Percentiles rank a stretch among this genome's conserved stretches.
Evolutionary conservation across 2,888 invertebrate species (phyloP).

Genomic region (Synergus japonicus): DNA sequence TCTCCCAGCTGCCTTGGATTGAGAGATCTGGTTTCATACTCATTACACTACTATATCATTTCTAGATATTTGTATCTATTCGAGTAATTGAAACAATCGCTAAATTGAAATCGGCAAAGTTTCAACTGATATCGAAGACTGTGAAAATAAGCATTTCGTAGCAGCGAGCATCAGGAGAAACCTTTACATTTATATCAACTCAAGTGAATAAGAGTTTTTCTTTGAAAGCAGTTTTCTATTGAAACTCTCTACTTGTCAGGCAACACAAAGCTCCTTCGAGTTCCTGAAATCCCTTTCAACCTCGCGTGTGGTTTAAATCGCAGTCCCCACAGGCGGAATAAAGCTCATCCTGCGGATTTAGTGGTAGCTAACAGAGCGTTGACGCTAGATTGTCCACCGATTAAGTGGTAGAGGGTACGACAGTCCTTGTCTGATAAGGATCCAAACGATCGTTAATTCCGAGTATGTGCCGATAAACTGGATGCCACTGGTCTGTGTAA

Average conservation of each 20-base stretch:
- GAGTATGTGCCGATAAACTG: background rate
- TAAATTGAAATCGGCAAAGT: background rate
- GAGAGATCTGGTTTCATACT: background rate
- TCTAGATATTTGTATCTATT: background rate
- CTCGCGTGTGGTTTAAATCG: slow-evolving; percentile 30
- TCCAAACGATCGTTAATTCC: background rate
- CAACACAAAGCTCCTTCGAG: slow-evolving; percentile 32
- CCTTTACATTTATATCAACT: slow-evolving; percentile 10
- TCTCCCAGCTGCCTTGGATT: background rate
- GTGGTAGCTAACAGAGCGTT: slow-evolving; percentile 10
- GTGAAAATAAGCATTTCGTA: background rate
- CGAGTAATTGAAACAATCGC: background rate
- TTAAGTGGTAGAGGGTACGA: background rate
- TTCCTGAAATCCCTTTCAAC: slow-evolving; percentile 32
- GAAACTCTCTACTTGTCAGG: slow-evolving; percentile 31
- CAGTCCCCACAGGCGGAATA: slow-evolving; percentile 14
- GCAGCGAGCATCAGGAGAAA: background rate
- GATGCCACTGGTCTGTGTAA: too few species aligned
- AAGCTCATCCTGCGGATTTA: slow-evolving; percentile 10
- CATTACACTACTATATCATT: background rate
- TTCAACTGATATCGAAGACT: background rate
- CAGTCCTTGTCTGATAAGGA: background rate
- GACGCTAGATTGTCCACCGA: slow-evolving; percentile 8
- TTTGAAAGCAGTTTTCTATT: slow-evolving; percentile 18
- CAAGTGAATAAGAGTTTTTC: slow-evolving; percentile 35